A percentile compares a stretch with the other conserved stretches of the same genome.
Conservation (phyloP, 2,797 vertebrate species). For the Enteromius argenteus region DNA sequence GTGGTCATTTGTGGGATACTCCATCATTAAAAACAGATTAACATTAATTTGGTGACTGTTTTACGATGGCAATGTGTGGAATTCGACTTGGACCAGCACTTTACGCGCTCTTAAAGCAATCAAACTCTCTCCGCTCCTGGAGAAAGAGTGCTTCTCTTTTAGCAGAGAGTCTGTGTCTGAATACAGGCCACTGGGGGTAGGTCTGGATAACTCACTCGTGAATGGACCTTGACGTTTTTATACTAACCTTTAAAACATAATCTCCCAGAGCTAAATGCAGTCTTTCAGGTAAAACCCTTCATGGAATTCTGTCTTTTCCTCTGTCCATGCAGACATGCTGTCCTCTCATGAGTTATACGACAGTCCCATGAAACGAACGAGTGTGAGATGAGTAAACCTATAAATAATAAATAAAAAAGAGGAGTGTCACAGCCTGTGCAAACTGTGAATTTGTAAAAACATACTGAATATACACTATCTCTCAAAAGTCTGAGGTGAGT, state of each 20-base stretch:
- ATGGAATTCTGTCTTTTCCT: conserved; percentile 65
- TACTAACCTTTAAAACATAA: conserved; percentile 70
- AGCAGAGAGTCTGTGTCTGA: conserved; percentile 59
- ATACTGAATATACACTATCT: neutral
- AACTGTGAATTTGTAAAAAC: conserved; percentile 52
- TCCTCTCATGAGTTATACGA: conserved; percentile 64
- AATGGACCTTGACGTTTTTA: conserved; percentile 77
- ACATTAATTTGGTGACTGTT: conserved; percentile 62
- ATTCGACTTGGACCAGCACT: conserved; percentile 60
- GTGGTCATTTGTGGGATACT: conserved; percentile 63
- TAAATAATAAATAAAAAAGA: conserved; percentile 65
- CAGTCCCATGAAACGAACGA: conserved; percentile 66
- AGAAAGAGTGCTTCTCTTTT: conserved; percentile 46
- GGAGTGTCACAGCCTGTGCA: conserved; percentile 55
- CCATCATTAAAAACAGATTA: conserved; percentile 66
- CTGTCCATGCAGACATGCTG: conserved; percentile 62
- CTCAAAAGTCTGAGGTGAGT: neutral
- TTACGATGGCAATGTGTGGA: conserved; percentile 61
- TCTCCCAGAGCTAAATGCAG: conserved; percentile 70
- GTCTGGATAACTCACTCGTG: conserved; percentile 70
- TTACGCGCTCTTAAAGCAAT: conserved; percentile 55
- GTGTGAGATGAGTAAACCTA: conserved; percentile 72
- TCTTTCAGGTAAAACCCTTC: conserved; percentile 70
- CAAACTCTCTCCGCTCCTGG: conserved; percentile 50
- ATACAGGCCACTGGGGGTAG: conserved; percentile 68